Evolutionary conservation across 2,113 vertebrate species (phyloP), one percentile per base, ranked within the genome.

Genomic region (Ailurus styani): DNA sequence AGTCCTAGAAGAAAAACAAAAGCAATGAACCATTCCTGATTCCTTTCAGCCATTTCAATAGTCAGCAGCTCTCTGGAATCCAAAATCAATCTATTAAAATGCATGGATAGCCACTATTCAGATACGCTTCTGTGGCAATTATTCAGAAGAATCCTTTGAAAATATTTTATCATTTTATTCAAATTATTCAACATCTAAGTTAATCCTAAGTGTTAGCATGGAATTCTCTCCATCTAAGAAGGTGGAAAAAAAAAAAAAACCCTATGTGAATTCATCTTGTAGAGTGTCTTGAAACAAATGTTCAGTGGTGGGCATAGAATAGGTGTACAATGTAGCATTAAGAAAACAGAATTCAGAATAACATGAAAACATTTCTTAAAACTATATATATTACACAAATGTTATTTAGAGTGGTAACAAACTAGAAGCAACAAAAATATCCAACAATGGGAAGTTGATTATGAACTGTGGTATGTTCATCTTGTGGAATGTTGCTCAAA

Each of bases 1-100:
- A 34, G 62, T 23, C 17, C 21, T 90, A 60, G 23, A 72, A 95
- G 31, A 37, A 91, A 82, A 55, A 77, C 40, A 93, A 93, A 83
- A 77, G 40, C 13, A 95, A 5, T 9, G 50, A 47, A 84, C 14
- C 21, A 64, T 12, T 95, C 42, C 34, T 79, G 15, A 57, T 64
- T 93, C 18, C 31, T 57, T 81, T 62, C 37, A 40, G 31, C 29
- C 45, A 31, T 66, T 96, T 93, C 93, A 47, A 3, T 70, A 68
- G 54, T 21, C 54, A 60, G 52, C 4, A 40, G 40, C 31, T 75
- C 79, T 50, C 54, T 66, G 40, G 8, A 95, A 93, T 47, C 5
- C 50, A 88, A 66, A 97, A 86, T 78, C 60, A 66, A 85, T 45
- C 31, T 83, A n/a, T 66, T 66, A 84, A 95, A 95, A 95, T 37